phyloP scores from a whole-genome alignment of 2,888 invertebrate species.

The Clitarchus hookeri region DNA sequence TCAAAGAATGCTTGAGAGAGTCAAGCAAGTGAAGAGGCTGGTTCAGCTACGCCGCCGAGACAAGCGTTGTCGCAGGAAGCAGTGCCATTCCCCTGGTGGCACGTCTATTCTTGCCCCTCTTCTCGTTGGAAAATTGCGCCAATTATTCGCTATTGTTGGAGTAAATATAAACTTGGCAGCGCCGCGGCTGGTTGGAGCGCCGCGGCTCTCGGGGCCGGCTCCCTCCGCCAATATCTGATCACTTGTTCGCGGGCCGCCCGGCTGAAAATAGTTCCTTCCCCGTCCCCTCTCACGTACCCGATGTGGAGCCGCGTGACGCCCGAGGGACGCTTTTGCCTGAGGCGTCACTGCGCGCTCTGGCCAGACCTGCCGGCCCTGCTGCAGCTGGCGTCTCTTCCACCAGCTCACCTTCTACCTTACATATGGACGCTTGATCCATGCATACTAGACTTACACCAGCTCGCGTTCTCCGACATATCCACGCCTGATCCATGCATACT shows the following conservation, averaged over 20 bases:
- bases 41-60: too few relatives aligned
- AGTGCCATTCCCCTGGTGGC: not conserved
- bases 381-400: too few relatives aligned
- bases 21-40: too few relatives aligned
- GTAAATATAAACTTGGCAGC: conserved; percentile 4
- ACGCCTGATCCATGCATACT: too few relatives aligned
- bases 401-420: too few relatives aligned
- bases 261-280: conserved; percentile 2
- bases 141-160: conserved; percentile 8
- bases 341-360: not conserved
- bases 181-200: not conserved
- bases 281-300: not conserved
- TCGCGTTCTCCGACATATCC: too few relatives aligned
- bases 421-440: too few relatives aligned
- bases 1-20: too few relatives aligned
- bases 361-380: too few relatives aligned
- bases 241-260: not conserved
- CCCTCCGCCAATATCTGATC: not conserved
- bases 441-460: too few relatives aligned
- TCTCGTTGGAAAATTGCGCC: not conserved
- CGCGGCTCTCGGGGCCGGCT: too few relatives aligned
- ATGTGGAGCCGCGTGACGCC: not conserved
- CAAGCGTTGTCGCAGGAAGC: too few relatives aligned
- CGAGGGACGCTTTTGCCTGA: not conserved
- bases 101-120: not conserved